Base-by-base conservation (phyloP, 2,797 vertebrate genomes). In the Thripadectes ignobilis region DNA sequence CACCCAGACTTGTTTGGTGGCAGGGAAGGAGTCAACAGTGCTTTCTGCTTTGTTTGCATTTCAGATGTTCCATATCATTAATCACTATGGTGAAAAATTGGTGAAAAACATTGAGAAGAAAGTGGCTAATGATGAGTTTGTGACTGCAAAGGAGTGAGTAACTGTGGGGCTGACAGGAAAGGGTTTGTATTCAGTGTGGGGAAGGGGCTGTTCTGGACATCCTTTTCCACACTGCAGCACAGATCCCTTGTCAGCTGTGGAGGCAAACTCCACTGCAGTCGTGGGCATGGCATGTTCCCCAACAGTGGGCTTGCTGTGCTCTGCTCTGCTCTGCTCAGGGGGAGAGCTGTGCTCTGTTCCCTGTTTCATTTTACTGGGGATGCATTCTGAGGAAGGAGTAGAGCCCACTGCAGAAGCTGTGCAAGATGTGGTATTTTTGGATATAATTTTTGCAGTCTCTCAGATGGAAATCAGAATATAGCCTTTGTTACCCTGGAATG, bases 1-100 rank as follows among this genome's bases (percentile, higher is more conserved):
- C 32, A 9, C 26, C 61, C 29, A 49, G 32, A 69, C 52, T 82
- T 66, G 48, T 61, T 57, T 80, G 34, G 13, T 34, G 54, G 19
- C 73, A 34, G 8, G 23, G 41, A 34, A 58, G 46, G 59, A 24
- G 43, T 78, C 72, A 49, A 41, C 24, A 57, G 17, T n/a, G 15
- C 62, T 54, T 93, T 80, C 26, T 78, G 16, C 80, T 82, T 24
- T 82, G 67, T 58, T 55, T 85, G 38, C 34, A 4, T 80, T 76
- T 81, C 94, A 98, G 98, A 98, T 98, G 97, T 98, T 98, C 88
- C 95, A 58, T 26, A 97, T 98, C 68, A 97, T 98, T 97, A 98
- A 97, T 71, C 66, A 80, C 9, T 98, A 98, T 39, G 97, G 98
- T 54, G 84, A 95, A 34, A 95, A 85, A 43, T 86, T 98, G 85